Percentiles rank a stretch among this genome's conserved stretches.
These are phyloP conservation scores for Macrosteles quadrilineatus DNA, from an alignment of 1,140 invertebrate genomes.

Conservation along the genomic window DNA sequence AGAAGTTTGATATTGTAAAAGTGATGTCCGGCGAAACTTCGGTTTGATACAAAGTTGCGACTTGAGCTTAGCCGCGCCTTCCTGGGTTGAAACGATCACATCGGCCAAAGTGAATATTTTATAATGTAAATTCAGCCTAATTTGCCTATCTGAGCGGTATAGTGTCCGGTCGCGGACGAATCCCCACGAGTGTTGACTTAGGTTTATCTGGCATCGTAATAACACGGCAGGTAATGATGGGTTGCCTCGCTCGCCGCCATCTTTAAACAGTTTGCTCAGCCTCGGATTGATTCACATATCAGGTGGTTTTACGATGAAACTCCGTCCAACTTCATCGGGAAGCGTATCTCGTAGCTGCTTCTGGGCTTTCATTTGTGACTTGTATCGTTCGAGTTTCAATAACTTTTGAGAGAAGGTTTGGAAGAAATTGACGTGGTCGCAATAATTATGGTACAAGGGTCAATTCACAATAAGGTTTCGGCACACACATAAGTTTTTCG, in stretches of 20 bases:
- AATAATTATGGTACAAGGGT: too few species aligned
- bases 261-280: conserved; percentile 25
- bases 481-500: too few species aligned
- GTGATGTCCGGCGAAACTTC: background rate
- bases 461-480: too few species aligned
- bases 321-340: too few species aligned
- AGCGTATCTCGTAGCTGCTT: too few species aligned
- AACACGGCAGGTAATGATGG: conserved; percentile 13
- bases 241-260: background rate
- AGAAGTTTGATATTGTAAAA: conserved; percentile 9
- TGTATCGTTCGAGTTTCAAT: too few species aligned
- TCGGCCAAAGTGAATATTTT: conserved; percentile 21
- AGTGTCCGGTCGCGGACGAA: background rate
- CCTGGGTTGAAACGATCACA: too few species aligned
- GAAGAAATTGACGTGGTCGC: too few species aligned
- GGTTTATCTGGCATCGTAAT: conserved; percentile 23
- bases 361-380: too few species aligned
- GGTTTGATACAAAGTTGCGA: background rate
- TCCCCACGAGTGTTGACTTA: conserved; percentile 4
- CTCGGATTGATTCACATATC: conserved; percentile 15
- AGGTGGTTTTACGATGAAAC: background rate
- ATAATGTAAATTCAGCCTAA: conserved; percentile 10
- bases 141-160: conserved; percentile 9
- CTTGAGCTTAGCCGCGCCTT: too few species aligned
- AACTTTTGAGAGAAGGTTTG: too few species aligned